Evolutionary conservation across 1,140 invertebrate species (phyloP).

Genomic region (Globodera ellingtonae): DNA sequence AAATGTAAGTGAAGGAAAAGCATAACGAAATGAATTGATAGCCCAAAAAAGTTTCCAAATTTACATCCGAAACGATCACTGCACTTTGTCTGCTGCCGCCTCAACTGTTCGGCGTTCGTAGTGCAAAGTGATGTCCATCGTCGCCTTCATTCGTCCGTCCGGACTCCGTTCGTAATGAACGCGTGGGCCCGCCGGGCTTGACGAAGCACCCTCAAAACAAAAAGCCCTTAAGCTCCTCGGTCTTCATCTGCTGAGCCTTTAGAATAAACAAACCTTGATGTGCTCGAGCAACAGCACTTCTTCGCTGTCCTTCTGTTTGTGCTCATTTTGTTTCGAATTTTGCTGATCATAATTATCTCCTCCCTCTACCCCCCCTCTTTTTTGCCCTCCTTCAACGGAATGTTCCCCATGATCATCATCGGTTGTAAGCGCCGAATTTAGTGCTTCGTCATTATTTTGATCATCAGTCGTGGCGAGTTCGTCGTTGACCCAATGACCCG

Average conservation of each 20-base stretch:
- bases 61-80: no score
- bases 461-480: not conserved
- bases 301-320: no score
- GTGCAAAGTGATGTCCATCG: not conserved
- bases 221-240: not conserved
- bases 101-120: not conserved
- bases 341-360: not conserved
- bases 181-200: no score
- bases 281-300: not conserved
- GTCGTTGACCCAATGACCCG: not conserved
- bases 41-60: no score
- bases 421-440: no score
- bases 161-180: not conserved
- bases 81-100: no score
- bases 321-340: not conserved
- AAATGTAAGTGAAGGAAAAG: no score
- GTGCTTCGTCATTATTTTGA: not conserved
- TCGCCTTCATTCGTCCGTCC: not conserved
- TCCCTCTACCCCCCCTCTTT: no score
- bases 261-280: not conserved
- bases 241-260: not conserved
- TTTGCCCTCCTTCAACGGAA: no score
- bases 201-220: not conserved
- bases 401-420: not conserved
- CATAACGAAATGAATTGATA: no score